Evolutionary conservation across 2,113 vertebrate genomes (phyloP).

Genomic region (Chionis minor): DNA sequence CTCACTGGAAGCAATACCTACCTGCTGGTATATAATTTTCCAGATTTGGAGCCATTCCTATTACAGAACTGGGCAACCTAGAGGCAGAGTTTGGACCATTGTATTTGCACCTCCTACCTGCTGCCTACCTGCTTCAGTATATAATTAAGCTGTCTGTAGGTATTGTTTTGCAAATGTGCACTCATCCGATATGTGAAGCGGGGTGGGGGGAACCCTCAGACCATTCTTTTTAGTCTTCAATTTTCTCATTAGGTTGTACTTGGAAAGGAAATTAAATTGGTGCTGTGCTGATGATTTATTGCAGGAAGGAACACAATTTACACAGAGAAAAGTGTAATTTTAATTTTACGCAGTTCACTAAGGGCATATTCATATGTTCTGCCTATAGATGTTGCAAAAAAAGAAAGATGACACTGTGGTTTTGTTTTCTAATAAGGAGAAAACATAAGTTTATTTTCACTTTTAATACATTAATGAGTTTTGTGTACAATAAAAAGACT

Average conservation of each 20-base stretch:
- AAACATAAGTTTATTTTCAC: background rate
- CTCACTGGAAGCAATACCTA: background rate
- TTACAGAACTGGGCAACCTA: background rate
- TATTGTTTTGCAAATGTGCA: slow-evolving; percentile 40
- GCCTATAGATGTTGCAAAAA: slow-evolving; percentile 21
- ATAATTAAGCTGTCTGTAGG: background rate
- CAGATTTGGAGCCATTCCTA: background rate
- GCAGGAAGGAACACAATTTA: slow-evolving; percentile 22
- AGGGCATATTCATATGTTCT: slow-evolving; percentile 27
- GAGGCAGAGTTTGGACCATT: background rate
- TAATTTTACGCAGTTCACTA: slow-evolving; percentile 66
- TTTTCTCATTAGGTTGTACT: slow-evolving; percentile 47
- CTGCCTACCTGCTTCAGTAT: background rate
- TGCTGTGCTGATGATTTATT: slow-evolving; percentile 55
- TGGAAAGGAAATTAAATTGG: slow-evolving; percentile 51
- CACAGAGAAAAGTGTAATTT: slow-evolving; percentile 43
- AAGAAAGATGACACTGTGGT: background rate
- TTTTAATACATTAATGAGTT: background rate
- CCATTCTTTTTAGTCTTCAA: background rate
- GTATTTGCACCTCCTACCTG: background rate
- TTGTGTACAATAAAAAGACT: background rate
- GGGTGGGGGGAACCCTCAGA: background rate
- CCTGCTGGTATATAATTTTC: background rate
- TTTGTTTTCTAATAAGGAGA: slow-evolving; percentile 11
- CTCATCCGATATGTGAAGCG: background rate